Percentiles rank a stretch among this genome's conserved stretches.
phyloP scores from a whole-genome alignment of 2,888 invertebrate genomes.

The Carabus problematicus region DNA sequence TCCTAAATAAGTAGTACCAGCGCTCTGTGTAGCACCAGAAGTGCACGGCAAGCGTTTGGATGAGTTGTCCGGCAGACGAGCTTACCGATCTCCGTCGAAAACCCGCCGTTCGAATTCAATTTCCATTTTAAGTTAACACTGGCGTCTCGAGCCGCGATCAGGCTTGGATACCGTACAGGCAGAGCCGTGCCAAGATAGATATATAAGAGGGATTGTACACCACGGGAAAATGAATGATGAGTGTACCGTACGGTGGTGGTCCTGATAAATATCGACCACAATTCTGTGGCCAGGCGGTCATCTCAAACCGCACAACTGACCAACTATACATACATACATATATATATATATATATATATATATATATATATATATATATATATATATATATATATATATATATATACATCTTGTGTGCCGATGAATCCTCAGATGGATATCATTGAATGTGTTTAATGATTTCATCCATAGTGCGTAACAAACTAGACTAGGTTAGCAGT shows the following conservation, averaged over 20 bases:
- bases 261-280: no score
- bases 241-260: slow-evolving; percentile 45
- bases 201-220: slow-evolving; percentile 52
- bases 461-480: slow-evolving; percentile 45
- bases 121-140: slow-evolving; percentile 56
- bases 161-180: slow-evolving; percentile 25
- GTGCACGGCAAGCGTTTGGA: neutral
- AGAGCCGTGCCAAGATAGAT: slow-evolving; percentile 44
- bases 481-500: neutral
- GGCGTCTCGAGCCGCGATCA: slow-evolving; percentile 48
- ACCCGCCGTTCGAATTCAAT: slow-evolving; percentile 53
- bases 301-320: slow-evolving; percentile 31
- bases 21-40: neutral
- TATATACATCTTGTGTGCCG: no score
- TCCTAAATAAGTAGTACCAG: no score
- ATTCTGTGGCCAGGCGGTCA: slow-evolving; percentile 44
- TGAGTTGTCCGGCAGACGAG: slow-evolving; percentile 16
- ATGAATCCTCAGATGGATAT: slow-evolving; percentile 46
- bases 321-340: no score
- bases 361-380: no score
- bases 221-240: slow-evolving; percentile 54
- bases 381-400: no score
- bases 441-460: slow-evolving; percentile 50
- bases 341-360: no score
- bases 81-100: slow-evolving; percentile 45